Conservation (phyloP, 2,113 vertebrate genomes). For the Tetrax tetrax region DNA sequence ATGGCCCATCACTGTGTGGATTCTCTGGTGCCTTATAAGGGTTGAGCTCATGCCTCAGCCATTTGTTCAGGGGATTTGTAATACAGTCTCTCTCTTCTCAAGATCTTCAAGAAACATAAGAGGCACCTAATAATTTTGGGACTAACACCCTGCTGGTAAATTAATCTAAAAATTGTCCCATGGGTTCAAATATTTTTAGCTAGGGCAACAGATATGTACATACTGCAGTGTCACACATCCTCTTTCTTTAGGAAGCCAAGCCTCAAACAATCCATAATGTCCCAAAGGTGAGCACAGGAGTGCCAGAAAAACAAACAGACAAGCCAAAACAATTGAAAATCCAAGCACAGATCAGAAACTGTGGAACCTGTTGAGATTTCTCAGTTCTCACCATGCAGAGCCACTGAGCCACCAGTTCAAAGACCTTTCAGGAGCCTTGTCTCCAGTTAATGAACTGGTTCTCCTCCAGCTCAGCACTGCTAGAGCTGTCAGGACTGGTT, state of each 20-base stretch:
- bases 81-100: neutral
- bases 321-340: neutral
- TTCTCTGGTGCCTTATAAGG: neutral
- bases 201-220: neutral
- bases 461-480: neutral
- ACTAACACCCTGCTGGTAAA: neutral
- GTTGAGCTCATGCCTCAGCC: neutral
- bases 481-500: neutral
- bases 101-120: neutral
- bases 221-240: neutral
- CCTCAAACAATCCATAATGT: neutral
- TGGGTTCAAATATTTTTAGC: neutral
- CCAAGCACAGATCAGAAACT: neutral
- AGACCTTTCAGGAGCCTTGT: rapidly evolving
- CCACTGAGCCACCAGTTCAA: neutral
- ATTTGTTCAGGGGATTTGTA: neutral
- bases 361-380: neutral
- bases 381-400: neutral
- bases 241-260: neutral
- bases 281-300: neutral
- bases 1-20: neutral
- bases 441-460: neutral
- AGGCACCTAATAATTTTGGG: neutral
- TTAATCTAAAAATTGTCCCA: neutral
- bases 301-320: neutral